A percentile compares a stretch with the other conserved stretches of the same genome.
Conservation (phyloP, 2,888 invertebrate species). For the Pyrrhia umbra region DNA sequence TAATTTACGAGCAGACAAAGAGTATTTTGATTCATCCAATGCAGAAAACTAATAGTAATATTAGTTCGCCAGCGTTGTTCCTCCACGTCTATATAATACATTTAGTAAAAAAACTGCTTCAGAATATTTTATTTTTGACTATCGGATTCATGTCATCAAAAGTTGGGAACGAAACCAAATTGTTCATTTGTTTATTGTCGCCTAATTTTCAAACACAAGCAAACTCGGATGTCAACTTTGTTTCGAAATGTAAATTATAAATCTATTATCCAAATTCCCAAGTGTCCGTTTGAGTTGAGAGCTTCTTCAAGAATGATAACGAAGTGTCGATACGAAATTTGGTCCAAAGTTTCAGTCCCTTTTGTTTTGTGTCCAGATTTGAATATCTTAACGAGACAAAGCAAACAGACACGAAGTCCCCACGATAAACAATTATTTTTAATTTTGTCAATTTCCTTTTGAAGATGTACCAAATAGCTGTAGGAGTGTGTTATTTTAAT, state of each 20-base stretch:
- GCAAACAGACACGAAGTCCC: conserved; percentile 42
- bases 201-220: conserved; percentile 51
- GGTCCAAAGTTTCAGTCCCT: conserved; percentile 51
- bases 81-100: no score
- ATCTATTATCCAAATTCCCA: conserved; percentile 59
- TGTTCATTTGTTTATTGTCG: conserved; percentile 41
- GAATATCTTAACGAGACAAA: conserved; percentile 61
- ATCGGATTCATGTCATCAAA: conserved; percentile 13
- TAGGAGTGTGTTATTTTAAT: conserved; percentile 42
- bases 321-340: conserved; percentile 63
- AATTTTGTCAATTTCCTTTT: conserved; percentile 51
- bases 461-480: conserved; percentile 11
- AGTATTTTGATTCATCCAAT: no score
- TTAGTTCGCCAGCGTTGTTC: no score
- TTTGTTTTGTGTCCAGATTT: conserved; percentile 59
- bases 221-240: conserved; percentile 58
- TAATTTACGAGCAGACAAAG: no score
- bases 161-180: conserved; percentile 35
- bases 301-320: conserved; percentile 58
- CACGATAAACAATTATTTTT: conserved; percentile 56
- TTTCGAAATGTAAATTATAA: conserved; percentile 60
- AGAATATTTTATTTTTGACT: neutral
- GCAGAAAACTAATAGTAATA: no score
- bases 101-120: neutral
- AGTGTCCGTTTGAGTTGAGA: conserved; percentile 62